Evolutionary conservation across 2,888 invertebrate genomes (phyloP).

Genomic region (Electrophaes corylata): DNA sequence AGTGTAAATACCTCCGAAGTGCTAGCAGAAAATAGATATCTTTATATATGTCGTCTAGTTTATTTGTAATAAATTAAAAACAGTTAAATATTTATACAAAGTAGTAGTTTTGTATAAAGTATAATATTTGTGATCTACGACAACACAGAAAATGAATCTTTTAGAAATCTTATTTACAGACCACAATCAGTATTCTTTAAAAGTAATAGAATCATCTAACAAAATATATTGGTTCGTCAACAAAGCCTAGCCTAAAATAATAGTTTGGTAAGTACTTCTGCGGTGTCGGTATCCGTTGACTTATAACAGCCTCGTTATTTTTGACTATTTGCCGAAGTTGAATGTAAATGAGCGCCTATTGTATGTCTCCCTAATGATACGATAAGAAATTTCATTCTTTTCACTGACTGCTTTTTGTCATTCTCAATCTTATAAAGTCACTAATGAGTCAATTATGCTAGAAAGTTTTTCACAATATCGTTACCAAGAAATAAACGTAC

Average conservation of each 20-base stretch:
- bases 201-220: conserved; percentile 8
- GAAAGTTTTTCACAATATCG: conserved; percentile 10
- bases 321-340: conserved; percentile 37
- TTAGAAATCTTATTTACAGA: background rate
- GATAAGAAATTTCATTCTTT: conserved; percentile 26
- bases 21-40: too few species aligned
- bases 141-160: too few species aligned
- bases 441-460: conserved; percentile 25
- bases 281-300: conserved; percentile 32
- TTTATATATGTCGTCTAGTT: background rate
- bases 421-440: conserved; percentile 25
- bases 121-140: background rate
- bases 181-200: conserved; percentile 10
- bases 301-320: conserved; percentile 36
- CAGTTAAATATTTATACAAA: too few species aligned
- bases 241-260: conserved; percentile 30
- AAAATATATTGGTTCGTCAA: conserved; percentile 22
- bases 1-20: too few species aligned
- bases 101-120: too few species aligned
- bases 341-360: conserved; percentile 37
- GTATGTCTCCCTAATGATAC: conserved; percentile 29
- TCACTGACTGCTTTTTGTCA: conserved; percentile 27
- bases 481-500: too few species aligned
- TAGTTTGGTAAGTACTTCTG: conserved; percentile 34
- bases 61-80: background rate